These are phyloP conservation scores for Lytechinus pictus DNA, from an alignment of 35 echinoderm and acorn worm species.

Conservation along the genomic window DNA sequence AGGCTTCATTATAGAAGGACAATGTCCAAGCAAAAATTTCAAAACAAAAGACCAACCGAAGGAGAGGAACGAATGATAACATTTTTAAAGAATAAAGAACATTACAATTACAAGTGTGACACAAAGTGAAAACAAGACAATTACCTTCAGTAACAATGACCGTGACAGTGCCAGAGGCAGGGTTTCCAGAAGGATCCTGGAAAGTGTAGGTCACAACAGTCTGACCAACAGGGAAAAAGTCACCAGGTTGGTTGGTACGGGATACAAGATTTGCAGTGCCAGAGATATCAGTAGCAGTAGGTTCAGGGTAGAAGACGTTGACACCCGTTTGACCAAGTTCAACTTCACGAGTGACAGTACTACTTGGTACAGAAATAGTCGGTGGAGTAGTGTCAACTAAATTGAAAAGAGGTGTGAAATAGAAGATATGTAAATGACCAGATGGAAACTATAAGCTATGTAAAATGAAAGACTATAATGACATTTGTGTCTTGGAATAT, in stretches of 20 bases:
- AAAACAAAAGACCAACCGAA: no score
- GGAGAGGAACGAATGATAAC: no score
- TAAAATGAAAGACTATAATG: no score
- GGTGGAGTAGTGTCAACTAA: conserved; percentile 42
- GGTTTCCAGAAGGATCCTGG: conserved; percentile 21
- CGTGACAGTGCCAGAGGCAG: not conserved
- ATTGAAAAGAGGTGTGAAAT: no score
- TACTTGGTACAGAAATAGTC: not conserved
- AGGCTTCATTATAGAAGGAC: no score
- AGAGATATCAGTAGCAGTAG: conserved; percentile 76
- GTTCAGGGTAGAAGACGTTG: conserved; percentile 21
- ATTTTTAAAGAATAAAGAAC: no score
- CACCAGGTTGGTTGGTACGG: not conserved
- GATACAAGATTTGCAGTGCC: conserved; percentile 38
- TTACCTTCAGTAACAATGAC: not conserved
- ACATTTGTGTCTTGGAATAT: no score
- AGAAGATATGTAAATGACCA: no score
- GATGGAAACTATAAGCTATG: no score
- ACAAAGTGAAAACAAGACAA: no score
- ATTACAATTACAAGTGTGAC: no score
- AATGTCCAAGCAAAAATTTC: no score
- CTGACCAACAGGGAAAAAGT: not conserved
- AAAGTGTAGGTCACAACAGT: conserved; percentile 20
- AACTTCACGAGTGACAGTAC: not conserved
- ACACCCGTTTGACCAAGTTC: not conserved